Conservation (phyloP, 2,888 invertebrate genomes). For the Diaphora mendica region DNA sequence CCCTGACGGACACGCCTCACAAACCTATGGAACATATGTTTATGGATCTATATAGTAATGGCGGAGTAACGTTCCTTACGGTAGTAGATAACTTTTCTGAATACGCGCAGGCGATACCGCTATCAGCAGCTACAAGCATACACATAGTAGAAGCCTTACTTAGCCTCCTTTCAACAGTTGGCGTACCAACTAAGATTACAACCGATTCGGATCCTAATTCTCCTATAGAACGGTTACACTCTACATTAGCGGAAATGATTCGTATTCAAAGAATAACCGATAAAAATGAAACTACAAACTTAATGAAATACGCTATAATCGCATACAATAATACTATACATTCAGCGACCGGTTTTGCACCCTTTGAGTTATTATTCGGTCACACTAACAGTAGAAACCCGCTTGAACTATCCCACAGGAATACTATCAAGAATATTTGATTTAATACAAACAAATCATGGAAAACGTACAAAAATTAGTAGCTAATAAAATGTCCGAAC, state of each 20-base stretch:
- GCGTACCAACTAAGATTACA: too few species aligned
- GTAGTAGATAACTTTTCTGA: too few species aligned
- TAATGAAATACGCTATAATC: conserved; percentile 27
- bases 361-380: conserved; percentile 1
- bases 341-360: background rate
- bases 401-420: background rate
- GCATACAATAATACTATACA: conserved; percentile 4
- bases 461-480: background rate
- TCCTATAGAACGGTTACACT: conserved; percentile 45
- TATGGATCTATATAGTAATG: too few species aligned
- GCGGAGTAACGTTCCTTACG: too few species aligned
- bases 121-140: too few species aligned
- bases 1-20: too few species aligned
- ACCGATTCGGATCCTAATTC: too few species aligned
- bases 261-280: conserved; percentile 47
- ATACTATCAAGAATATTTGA: background rate
- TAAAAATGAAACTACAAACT: conserved; percentile 36
- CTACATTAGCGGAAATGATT: conserved; percentile 33
- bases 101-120: too few species aligned
- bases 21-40: too few species aligned
- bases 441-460: conserved; percentile 3
- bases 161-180: too few species aligned
- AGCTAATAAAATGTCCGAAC: background rate
- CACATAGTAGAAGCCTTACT: too few species aligned
- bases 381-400: background rate